phyloP scores from a whole-genome alignment of 2,888 invertebrate species.

The Ischnura elegans region DNA sequence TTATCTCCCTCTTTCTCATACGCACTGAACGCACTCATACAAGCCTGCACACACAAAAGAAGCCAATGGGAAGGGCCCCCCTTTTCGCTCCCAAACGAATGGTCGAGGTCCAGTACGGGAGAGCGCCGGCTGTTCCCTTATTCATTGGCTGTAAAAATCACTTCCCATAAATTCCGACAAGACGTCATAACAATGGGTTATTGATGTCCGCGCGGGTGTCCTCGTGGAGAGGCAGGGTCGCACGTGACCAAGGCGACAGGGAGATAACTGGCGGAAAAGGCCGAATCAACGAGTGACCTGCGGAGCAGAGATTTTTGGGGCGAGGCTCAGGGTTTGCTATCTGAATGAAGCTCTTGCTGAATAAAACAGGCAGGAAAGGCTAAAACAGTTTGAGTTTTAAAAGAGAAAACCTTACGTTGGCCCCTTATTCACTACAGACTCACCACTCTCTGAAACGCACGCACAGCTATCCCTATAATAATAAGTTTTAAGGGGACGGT shows the following conservation, averaged over 20 bases:
- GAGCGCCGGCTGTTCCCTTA: not conserved
- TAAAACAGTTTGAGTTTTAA: too few species aligned
- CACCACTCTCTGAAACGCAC: too few species aligned
- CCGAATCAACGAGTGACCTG: not conserved
- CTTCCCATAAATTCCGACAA: constrained; percentile 21
- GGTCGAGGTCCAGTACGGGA: not conserved
- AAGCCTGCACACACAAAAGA: not conserved
- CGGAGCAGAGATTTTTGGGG: too few species aligned
- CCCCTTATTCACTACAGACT: too few species aligned
- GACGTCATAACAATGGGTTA: constrained; percentile 27
- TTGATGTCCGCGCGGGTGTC: not conserved
- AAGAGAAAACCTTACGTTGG: too few species aligned
- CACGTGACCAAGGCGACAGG: not conserved
- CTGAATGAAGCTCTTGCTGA: too few species aligned
- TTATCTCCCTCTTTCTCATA: not conserved
- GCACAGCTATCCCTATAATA: too few species aligned
- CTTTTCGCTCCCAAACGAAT: not conserved
- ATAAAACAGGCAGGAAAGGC: too few species aligned
- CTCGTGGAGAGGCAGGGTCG: not conserved
- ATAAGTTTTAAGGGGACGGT: too few species aligned
- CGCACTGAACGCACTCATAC: too few species aligned
- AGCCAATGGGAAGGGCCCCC: not conserved
- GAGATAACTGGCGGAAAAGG: not conserved
- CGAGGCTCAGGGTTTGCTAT: too few species aligned
- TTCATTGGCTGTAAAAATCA: constrained; percentile 28